A percentile compares a stretch with the other conserved stretches of the same genome.
Evolutionary conservation across 2,113 vertebrate genomes (phyloP).

Genomic region (Dasyurus viverrinus): DNA sequence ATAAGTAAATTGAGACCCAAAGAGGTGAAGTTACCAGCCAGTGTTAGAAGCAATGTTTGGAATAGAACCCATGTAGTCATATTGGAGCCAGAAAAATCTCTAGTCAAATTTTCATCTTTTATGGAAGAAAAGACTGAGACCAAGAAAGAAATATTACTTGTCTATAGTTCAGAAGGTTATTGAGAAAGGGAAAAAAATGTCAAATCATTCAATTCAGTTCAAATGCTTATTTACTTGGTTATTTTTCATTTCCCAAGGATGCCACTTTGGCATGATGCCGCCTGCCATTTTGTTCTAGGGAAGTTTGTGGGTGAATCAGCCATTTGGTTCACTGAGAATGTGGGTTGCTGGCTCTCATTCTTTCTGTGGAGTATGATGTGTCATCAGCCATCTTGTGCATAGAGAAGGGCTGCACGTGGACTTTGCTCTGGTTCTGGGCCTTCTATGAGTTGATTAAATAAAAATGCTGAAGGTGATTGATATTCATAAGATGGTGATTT

Average conservation of each 20-base stretch:
- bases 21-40: not conserved
- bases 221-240: not conserved
- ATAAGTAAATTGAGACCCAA: not conserved
- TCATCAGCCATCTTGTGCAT: not conserved
- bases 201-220: not conserved
- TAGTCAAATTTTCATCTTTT: slow-evolving; percentile 30
- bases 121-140: not conserved
- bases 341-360: not conserved
- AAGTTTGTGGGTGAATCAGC: not conserved
- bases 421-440: not conserved
- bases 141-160: not conserved
- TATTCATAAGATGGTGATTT: not conserved
- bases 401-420: not conserved
- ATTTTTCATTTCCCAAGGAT: not conserved
- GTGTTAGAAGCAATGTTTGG: slow-evolving; percentile 23
- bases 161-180: slow-evolving; percentile 6
- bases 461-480: not conserved
- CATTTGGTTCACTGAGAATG: not conserved
- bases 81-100: not conserved
- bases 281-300: slow-evolving; percentile 7
- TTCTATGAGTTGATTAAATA: not conserved
- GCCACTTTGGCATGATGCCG: not conserved
- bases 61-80: slow-evolving; percentile 25
- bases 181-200: not conserved
- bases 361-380: not conserved